A percentile compares a stretch with the other conserved stretches of the same genome.
These are phyloP conservation scores for Salticus scenicus DNA, from an alignment of 2,888 invertebrate genomes.

Conservation along the genomic window DNA sequence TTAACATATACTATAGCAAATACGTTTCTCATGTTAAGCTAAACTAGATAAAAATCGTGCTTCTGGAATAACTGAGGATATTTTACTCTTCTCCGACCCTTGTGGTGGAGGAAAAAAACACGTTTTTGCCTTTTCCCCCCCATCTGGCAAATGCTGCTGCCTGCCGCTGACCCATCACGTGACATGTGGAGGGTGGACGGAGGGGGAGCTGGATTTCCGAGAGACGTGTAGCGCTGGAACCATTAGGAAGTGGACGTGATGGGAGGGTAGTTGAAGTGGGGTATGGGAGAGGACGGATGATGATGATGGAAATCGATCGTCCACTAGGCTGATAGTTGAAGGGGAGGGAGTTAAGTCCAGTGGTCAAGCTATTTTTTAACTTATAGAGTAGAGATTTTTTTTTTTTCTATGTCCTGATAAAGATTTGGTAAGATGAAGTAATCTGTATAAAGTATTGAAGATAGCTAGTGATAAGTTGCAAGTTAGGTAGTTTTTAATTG, in stretches of 20 bases:
- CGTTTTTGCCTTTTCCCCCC: conserved; percentile 62
- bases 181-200: conserved; percentile 22
- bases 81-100: conserved; percentile 17
- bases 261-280: conserved; percentile 21
- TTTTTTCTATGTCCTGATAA: no score
- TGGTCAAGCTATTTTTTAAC: conserved; percentile 44
- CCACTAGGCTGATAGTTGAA: conserved; percentile 46
- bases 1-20: conserved; percentile 11
- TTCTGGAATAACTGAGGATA: conserved; percentile 2
- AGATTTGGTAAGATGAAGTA: no score
- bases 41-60: conserved; percentile 17
- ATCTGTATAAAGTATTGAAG: no score
- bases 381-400: no score
- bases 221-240: conserved; percentile 68
- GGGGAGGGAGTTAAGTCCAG: conserved; percentile 46
- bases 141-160: conserved; percentile 34
- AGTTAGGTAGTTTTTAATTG: no score
- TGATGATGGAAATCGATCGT: conserved; percentile 64
- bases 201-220: conserved; percentile 38
- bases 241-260: conserved; percentile 67
- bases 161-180: conserved; percentile 65
- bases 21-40: conserved; percentile 17
- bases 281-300: conserved; percentile 24
- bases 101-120: conserved; percentile 31
- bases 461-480: no score